Percentiles rank a stretch among this genome's conserved stretches.
phyloP scores from a whole-genome alignment of 2,113 vertebrate species.

The Pithys albifrons region DNA sequence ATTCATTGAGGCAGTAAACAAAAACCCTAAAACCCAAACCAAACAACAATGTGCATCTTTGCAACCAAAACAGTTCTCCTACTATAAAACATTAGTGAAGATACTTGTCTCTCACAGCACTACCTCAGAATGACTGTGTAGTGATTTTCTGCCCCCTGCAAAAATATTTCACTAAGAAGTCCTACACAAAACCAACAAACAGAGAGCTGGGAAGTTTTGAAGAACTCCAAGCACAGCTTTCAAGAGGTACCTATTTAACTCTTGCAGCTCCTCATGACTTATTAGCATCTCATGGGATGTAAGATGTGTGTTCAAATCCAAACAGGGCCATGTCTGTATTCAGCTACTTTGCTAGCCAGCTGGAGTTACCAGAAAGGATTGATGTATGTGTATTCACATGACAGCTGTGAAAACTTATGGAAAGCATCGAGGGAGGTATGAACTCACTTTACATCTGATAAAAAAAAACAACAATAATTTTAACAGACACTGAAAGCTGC shows the following conservation, averaged over 20 bases:
- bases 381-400: background rate
- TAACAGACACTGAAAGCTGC: background rate
- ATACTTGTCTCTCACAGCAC: background rate
- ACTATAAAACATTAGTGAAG: background rate
- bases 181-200: background rate
- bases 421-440: background rate
- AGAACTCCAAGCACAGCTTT: background rate
- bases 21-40: background rate
- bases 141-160: background rate
- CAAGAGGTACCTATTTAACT: background rate
- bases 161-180: background rate
- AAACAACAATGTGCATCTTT: background rate
- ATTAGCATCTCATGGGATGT: background rate
- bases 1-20: background rate
- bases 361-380: background rate
- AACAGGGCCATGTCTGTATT: background rate
- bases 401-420: background rate
- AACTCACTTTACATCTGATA: background rate
- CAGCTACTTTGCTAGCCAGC: background rate
- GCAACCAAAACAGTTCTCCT: background rate
- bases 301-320: background rate
- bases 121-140: background rate
- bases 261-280: background rate
- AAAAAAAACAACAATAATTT: background rate
- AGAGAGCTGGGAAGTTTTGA: background rate